Evolutionary conservation across 2,113 vertebrate genomes (phyloP), one percentile per base, ranked within the genome.

Genomic region (Corythaixoides concolor): DNA sequence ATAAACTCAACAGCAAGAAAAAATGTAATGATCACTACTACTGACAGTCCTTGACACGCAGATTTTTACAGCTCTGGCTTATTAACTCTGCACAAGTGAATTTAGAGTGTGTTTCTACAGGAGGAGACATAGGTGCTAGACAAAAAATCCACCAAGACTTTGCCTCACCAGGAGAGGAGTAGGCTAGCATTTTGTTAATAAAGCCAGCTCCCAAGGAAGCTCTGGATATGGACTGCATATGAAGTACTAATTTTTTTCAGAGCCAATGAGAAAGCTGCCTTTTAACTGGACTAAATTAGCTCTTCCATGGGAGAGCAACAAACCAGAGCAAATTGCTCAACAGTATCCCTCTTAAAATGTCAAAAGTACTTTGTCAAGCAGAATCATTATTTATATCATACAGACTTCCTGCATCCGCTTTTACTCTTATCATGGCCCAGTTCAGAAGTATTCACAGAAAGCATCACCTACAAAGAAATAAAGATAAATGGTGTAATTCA

Each of bases 251-350:
- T 47, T 80, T 95, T 92, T 95, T 89, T 66, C 74, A 53, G 35
- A 92, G 53, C 66, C 89, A 92, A 69, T 91, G 47, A 74, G 39
- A 89, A 89, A 87, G 33, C 24, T 79, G 68, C 21, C 33, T 96
- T 93, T 80, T 92, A 94, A 93, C 64, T 2, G 7, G 79, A 58
- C 66, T 95, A 95, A 85, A 95, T 95, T 95, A 91, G 49, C 35
- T 75, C 41, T 92, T 95, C 87, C 92, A 92, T 68, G 87, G 89
- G 78, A 79, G 84, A 97, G 84, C 66, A 91, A 85, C 91, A 95
- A 97, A 95, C 74, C 90, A 95, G 59, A 97, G 91, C 69, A 96
- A 95, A 94, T 93, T 89, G 78, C 75, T 89, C 89, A 96, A 82
- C 80, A 81, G 83, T 78, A 89, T 39, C 77, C 83, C 74, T 87